These are phyloP conservation scores for Sycophaga agraensis DNA, from an alignment of 1,140 invertebrate species.

Conservation along the genomic window DNA sequence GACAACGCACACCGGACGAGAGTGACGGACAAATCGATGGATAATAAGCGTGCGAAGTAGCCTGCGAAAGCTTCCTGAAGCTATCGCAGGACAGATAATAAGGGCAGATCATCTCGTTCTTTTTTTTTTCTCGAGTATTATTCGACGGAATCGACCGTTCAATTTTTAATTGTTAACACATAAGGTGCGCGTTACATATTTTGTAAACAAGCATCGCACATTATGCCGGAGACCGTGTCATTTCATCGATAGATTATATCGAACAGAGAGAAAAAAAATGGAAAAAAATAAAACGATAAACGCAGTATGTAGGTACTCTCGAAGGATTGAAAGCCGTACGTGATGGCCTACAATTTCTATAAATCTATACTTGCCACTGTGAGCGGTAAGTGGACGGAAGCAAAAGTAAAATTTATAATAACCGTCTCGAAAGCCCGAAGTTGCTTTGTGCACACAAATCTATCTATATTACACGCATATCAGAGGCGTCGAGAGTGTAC, in stretches of 20 bases:
- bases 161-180: not conserved
- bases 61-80: slow-evolving; percentile 9
- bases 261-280: not conserved
- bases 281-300: not conserved
- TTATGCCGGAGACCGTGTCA: not conserved
- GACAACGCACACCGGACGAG: slow-evolving; percentile 28
- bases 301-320: slow-evolving; percentile 5
- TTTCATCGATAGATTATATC: not conserved
- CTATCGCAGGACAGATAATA: not conserved
- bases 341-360: slow-evolving; percentile 24
- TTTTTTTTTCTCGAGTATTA: not conserved
- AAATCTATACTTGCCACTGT: slow-evolving; percentile 1
- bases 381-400: slow-evolving; percentile 15
- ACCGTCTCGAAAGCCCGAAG: slow-evolving; percentile 8
- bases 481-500: slow-evolving; percentile 7
- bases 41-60: slow-evolving; percentile 7
- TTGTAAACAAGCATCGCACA: slow-evolving; percentile 6
- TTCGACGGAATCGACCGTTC: slow-evolving; percentile 1
- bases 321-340: slow-evolving; percentile 18
- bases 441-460: slow-evolving; percentile 12
- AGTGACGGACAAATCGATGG: slow-evolving; percentile 11
- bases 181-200: not conserved
- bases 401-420: slow-evolving; percentile 17
- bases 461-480: slow-evolving; percentile 20
- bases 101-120: not conserved